Conservation (phyloP, 2,888 invertebrate genomes). For the Lasioglossum villosulum region DNA sequence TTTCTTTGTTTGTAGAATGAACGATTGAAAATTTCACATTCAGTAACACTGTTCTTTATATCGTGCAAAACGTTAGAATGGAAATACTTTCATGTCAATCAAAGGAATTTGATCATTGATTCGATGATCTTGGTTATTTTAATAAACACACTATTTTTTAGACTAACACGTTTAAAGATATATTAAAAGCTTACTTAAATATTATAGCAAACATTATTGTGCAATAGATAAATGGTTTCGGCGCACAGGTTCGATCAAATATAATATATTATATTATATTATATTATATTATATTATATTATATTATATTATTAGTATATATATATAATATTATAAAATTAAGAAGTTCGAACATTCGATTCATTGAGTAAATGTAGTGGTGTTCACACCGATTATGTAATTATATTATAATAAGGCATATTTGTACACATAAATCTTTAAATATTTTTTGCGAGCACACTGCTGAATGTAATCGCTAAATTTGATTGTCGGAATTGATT, state of each 20-base stretch:
- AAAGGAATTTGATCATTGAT: background rate
- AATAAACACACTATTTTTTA: background rate
- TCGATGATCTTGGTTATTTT: background rate
- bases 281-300: too few relatives aligned
- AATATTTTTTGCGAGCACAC: background rate
- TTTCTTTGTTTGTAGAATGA: background rate
- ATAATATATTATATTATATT: too few relatives aligned
- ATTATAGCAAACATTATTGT: too few relatives aligned
- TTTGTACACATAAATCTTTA: background rate
- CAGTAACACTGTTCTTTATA: background rate
- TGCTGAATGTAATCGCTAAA: background rate
- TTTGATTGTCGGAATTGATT: background rate
- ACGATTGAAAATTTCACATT: slow-evolving; percentile 1
- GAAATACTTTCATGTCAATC: background rate
- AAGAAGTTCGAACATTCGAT: too few relatives aligned
- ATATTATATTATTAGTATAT: too few relatives aligned
- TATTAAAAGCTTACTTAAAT: background rate
- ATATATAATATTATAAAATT: too few relatives aligned
- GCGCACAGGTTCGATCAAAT: too few relatives aligned
- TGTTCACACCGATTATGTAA: too few relatives aligned
- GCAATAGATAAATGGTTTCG: too few relatives aligned
- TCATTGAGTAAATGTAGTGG: too few relatives aligned
- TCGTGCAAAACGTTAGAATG: background rate
- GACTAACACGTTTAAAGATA: background rate
- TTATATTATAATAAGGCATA: too few relatives aligned